Conservation (phyloP, 2,797 vertebrate genomes). For the Neostethus bicornis region DNA sequence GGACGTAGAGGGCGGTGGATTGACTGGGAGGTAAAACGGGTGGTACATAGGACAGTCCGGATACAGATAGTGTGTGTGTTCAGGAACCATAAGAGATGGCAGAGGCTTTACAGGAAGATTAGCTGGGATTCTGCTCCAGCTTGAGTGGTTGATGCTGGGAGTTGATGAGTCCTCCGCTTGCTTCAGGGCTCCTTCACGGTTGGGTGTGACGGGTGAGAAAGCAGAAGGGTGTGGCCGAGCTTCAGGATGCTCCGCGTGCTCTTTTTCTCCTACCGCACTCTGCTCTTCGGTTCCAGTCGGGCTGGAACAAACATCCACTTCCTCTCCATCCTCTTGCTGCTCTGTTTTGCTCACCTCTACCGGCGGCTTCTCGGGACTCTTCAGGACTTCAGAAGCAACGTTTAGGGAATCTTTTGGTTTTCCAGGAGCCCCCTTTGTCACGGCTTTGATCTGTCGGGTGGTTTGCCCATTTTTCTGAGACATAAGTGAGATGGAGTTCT, state of each 20-base stretch:
- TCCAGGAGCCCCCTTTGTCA: conserved; percentile 57
- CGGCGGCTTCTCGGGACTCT: conserved; percentile 17
- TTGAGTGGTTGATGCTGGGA: conserved; percentile 80
- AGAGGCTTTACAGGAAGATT: conserved; percentile 79
- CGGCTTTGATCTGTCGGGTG: conserved; percentile 80
- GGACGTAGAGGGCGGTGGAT: conserved; percentile 77
- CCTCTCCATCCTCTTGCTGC: conserved; percentile 75
- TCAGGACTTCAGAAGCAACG: conserved; percentile 51
- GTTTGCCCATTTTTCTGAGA: conserved; percentile 86
- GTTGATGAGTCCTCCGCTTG: conserved; percentile 65
- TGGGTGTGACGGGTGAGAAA: conserved; percentile 87
- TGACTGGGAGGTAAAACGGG: conserved; percentile 82
- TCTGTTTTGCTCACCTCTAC: conserved; percentile 27
- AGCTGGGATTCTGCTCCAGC: conserved; percentile 81
- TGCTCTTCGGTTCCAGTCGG: conserved; percentile 49
- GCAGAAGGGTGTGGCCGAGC: conserved; percentile 81
- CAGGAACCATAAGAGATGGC: conserved; percentile 78
- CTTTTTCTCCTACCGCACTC: conserved; percentile 38
- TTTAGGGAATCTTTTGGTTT: conserved; percentile 58
- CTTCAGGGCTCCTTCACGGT: conserved; percentile 72
- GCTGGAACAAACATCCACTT: conserved; percentile 63
- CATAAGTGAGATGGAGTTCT: conserved; percentile 95
- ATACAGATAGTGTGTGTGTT: conserved; percentile 85
- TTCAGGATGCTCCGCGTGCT: conserved; percentile 66
- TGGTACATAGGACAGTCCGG: conserved; percentile 83